Base-by-base conservation (phyloP, 2,888 invertebrate genomes). In the Drosophila atroscutellata region DNA sequence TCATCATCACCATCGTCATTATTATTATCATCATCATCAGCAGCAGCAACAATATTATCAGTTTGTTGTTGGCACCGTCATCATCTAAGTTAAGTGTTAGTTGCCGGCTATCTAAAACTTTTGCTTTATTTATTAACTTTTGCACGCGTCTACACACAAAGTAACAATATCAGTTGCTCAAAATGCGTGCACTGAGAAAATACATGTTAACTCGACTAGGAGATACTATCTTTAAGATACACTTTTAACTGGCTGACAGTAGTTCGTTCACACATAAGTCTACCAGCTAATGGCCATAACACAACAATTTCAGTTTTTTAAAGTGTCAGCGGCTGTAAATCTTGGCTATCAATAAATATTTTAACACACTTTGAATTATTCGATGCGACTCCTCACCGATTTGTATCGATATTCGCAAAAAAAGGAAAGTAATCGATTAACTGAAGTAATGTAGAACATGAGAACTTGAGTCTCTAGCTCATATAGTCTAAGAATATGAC, bases 111-210 rank as follows among this genome's bases (percentile, higher is more conserved):
- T 77, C 72, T 76, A 65, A 69, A 68, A 71, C 61, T 74, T 70
- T 76, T 67, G 77, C 80, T 79, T 79, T 80, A 80, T 83, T 84
- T 72, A 86, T 83, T 76, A 80, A 83, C 69, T 65, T 65, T 75
- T 83, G 52, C 59, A 64, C 65, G 65, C 62, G 56, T 72, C 55
- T 45, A 15, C 24, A 15, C 45, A 15, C 13, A 45, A 24, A 15
- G 15, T 24, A 24, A 45, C 13, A 45, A 24, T 24, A 4, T 24
- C 45, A 15, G 2, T 15, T 24, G 8, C 2, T 15, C 15, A 4
- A 24, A 45, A 45, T 51, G 28, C 1, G 6, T 54, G 24, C 54
- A 54, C 54, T 7, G 54, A 26, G 26, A n/a, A 54, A 54, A 52
- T 2, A 2, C 26, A 26, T 5, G 26, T 18, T 20, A 1, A 13